phyloP scores from a whole-genome alignment of 2,113 vertebrate species.

The Zeus faber region DNA sequence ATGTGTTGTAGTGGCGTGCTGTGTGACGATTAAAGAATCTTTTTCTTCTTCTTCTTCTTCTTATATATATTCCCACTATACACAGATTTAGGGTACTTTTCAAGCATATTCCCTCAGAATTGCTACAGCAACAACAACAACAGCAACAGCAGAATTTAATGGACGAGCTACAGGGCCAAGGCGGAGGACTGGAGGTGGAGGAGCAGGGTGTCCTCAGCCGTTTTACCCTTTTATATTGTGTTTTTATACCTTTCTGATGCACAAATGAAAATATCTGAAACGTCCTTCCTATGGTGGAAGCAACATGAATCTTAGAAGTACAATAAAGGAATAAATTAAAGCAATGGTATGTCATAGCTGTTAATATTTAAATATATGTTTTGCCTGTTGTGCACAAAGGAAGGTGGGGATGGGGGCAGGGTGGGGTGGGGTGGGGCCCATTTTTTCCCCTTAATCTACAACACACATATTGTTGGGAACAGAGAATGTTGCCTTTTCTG shows the following conservation, averaged over 20 bases:
- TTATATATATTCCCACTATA: too few species aligned
- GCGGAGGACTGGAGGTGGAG: conserved; percentile 57
- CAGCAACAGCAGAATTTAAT: conserved; percentile 68
- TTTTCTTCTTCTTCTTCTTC: too few species aligned
- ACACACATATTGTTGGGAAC: conserved; percentile 79
- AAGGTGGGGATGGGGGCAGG: conserved; percentile 58
- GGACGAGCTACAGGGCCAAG: conserved; percentile 62
- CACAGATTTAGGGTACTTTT: too few species aligned
- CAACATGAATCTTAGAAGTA: conserved; percentile 74
- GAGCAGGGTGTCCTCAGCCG: conserved; percentile 74
- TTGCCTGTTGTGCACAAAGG: conserved; percentile 81
- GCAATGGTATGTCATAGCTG: conserved; percentile 89
- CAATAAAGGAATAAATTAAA: conserved; percentile 83
- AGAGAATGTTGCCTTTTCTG: conserved; percentile 79
- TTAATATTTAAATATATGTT: conserved; percentile 81
- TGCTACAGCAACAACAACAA: conserved; percentile 52
- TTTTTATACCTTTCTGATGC: conserved; percentile 80
- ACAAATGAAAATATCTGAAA: conserved; percentile 76
- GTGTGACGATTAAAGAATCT: too few species aligned
- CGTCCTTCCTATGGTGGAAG: conserved; percentile 85
- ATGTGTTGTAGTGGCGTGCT: too few species aligned
- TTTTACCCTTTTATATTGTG: conserved; percentile 80
- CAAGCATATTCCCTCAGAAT: too few species aligned
- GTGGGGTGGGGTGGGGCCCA: too few species aligned
- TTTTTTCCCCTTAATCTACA: conserved; percentile 75